Evolutionary conservation across 2,888 invertebrate species (phyloP).

Genomic region (Prenolepis imparis): DNA sequence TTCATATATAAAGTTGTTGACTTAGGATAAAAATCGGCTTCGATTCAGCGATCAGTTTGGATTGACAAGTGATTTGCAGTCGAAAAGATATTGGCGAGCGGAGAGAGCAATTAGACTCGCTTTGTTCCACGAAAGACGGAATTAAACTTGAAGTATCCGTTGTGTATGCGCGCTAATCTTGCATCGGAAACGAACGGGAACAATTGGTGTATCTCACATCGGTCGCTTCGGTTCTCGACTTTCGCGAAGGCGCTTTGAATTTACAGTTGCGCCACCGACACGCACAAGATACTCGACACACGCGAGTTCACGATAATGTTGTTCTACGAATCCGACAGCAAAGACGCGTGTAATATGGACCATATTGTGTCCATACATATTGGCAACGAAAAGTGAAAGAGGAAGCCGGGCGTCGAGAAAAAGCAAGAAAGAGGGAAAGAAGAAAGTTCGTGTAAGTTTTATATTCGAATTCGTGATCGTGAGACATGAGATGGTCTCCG

Average conservation of each 20-base stretch:
- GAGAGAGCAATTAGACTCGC: not conserved
- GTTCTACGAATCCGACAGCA: constrained; percentile 80
- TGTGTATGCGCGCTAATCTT: not conserved
- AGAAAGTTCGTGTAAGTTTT: constrained; percentile 53
- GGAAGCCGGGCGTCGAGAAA: constrained; percentile 17
- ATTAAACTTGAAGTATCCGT: not conserved
- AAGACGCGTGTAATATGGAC: constrained; percentile 64
- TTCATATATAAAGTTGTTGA: not conserved
- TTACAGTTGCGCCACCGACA: constrained; percentile 59
- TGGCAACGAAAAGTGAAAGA: constrained; percentile 36
- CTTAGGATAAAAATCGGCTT: constrained; percentile 17
- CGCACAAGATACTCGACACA: constrained; percentile 53
- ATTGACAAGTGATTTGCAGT: constrained; percentile 6
- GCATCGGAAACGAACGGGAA: not conserved
- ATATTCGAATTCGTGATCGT: constrained; percentile 64
- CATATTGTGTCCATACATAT: constrained; percentile 48
- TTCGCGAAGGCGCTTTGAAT: constrained; percentile 37
- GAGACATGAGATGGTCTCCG: not conserved
- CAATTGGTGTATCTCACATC: not conserved
- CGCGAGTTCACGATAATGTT: constrained; percentile 76
- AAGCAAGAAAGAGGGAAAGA: constrained; percentile 21
- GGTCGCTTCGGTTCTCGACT: constrained; percentile 17
- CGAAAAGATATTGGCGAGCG: not conserved
- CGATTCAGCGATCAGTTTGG: not conserved
- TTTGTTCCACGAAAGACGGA: not conserved